Evolutionary conservation across 2,797 vertebrate genomes (phyloP).

Genomic region (Coendou prehensilis): DNA sequence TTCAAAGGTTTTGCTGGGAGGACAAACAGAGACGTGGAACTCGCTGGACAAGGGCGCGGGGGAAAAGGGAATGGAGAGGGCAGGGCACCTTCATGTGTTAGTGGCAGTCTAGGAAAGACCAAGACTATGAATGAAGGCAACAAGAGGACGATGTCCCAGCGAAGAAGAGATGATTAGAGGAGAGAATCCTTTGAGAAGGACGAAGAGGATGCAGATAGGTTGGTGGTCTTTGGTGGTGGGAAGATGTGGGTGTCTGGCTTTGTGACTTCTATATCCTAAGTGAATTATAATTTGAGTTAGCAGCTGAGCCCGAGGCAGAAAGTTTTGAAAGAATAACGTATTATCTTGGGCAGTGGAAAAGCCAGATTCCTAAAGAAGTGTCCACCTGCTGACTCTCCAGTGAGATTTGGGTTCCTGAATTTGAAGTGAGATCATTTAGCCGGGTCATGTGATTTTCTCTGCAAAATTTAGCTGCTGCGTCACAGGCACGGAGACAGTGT

Average conservation of each 20-base stretch:
- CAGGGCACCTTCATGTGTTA: neutral
- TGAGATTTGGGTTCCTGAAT: neutral
- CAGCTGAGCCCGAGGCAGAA: neutral
- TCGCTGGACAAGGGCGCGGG: neutral
- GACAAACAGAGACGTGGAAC: neutral
- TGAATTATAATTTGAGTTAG: neutral
- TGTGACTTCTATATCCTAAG: neutral
- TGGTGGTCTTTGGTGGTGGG: neutral
- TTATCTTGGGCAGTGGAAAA: neutral
- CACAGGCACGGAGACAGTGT: neutral
- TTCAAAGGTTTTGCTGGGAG: neutral
- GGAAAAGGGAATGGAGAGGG: neutral
- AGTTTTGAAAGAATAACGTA: neutral
- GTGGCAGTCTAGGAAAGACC: neutral
- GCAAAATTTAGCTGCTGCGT: neutral
- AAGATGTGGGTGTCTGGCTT: neutral
- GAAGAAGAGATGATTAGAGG: neutral
- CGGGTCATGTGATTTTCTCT: neutral
- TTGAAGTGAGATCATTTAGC: neutral
- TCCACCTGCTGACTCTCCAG: neutral
- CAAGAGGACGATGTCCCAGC: neutral
- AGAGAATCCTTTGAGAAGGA: neutral
- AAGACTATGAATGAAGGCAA: neutral
- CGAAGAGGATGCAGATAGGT: neutral
- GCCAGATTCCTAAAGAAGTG: neutral